phyloP scores from a whole-genome alignment of 2,888 invertebrate genomes.

The Lymantria monacha region DNA sequence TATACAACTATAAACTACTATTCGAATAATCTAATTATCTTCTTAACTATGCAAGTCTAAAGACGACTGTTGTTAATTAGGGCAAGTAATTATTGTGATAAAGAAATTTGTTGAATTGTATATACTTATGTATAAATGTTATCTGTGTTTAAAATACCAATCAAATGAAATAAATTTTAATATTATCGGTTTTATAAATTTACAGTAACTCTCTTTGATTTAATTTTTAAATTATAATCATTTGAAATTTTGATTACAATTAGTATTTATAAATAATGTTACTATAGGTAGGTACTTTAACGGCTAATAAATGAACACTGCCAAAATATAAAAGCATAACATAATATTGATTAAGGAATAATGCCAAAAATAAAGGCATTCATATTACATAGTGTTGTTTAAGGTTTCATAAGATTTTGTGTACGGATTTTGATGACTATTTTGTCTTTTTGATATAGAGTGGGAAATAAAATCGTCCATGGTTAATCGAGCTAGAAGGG shows the following conservation, averaged over 20 bases:
- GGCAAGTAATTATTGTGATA: conserved; percentile 73
- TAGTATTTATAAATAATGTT: conserved; percentile 5
- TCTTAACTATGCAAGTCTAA: conserved; percentile 59
- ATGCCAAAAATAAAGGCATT: conserved; percentile 54
- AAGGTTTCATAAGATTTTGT: conserved; percentile 56
- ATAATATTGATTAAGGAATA: conserved; percentile 46
- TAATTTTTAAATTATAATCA: conserved; percentile 21
- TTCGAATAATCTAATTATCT: conserved; percentile 34
- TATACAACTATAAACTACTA: conserved; percentile 39
- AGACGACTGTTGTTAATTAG: conserved; percentile 75
- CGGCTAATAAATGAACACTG: conserved; percentile 71
- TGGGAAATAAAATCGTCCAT: conserved; percentile 59
- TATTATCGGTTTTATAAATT: conserved; percentile 30
- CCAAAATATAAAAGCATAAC: conserved; percentile 65
- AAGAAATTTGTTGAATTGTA: conserved; percentile 62
- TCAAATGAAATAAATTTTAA: conserved; percentile 51
- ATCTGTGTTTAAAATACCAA: conserved; percentile 48
- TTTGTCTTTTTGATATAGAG: conserved; percentile 62
- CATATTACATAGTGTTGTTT: conserved; percentile 48
- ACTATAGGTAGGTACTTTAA: conserved; percentile 36
- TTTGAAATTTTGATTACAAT: conserved; percentile 18
- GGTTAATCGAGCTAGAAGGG: conserved; percentile 35
- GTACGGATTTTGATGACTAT: conserved; percentile 75
- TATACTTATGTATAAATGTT: conserved; percentile 55
- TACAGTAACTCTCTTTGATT: conserved; percentile 24